Evolutionary conservation across 2,888 invertebrate species (phyloP), one percentile per base, ranked within the genome.

Genomic region (Sinohyriopsis cumingii): DNA sequence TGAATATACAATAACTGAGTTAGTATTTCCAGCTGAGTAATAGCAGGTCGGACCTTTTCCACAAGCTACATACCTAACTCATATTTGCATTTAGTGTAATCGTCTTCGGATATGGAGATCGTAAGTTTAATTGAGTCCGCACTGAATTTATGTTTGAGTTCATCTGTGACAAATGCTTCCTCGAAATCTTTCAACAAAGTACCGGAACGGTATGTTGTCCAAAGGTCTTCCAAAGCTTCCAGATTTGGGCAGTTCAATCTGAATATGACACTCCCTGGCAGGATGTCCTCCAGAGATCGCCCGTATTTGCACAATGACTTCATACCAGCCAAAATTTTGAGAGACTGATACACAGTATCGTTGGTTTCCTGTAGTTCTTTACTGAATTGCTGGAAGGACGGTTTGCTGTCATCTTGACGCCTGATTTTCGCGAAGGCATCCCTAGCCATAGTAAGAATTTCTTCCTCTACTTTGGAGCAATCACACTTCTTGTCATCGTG

Each of bases 251-350:
- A 81, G 57, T 78, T 72, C 1, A 82, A 54, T 18, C 71, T 60
- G 65, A 82, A 81, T 15, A 82, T 72, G 0, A 82, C 75, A 71
- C 82, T 82, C 7, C 82, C 82, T 22, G 75, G 56, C 59, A 69
- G 77, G 22, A 82, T 76, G 9, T 82, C 77, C n/a, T 81, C 79
- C 6, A 82, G 66, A 0, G 78, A 76, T 22, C 82, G 57, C 0
- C 80, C 82, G 65, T 82, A 78, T 67, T 80, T 82, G 68, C 81
- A 82, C 55, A 82, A 56, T 28, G 77, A 74, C 65, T 82, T 82
- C 4, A 82, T 78, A 4, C 74, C 73, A 60, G 77, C 72, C 9
- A 82, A 55, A 45, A 78, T 72, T 33, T 73, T 69, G 70, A 82
- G 73, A 1, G 81, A 77, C n/a, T 75, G 71, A 45, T 74, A 78